phyloP scores from a whole-genome alignment of 2,888 invertebrate species.

The Pharmacophagus antenor region DNA sequence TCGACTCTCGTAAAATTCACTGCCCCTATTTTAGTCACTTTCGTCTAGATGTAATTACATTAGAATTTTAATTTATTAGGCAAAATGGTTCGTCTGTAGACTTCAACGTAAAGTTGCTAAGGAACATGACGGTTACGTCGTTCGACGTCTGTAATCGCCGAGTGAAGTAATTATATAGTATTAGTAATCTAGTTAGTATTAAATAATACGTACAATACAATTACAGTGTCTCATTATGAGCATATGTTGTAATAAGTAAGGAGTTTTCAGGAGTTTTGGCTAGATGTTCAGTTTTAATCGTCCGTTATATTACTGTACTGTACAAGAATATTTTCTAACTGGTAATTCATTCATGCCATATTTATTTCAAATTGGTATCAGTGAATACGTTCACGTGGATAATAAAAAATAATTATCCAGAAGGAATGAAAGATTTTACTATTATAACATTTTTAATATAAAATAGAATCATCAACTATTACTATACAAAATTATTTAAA shows the following conservation, averaged over 20 bases:
- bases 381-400: no score
- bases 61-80: constrained; percentile 11
- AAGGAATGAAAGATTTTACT: no score
- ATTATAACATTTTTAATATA: no score
- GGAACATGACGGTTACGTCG: background rate
- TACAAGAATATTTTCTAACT: no score
- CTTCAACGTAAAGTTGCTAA: constrained; percentile 18
- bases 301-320: no score
- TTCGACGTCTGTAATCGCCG: no score
- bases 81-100: constrained; percentile 3
- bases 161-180: background rate
- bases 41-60: constrained; percentile 18
- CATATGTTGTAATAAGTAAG: background rate
- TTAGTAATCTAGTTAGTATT: background rate
- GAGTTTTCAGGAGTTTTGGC: background rate
- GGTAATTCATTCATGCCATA: no score
- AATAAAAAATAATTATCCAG: no score
- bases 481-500: no score
- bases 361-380: no score
- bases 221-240: background rate
- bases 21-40: constrained; percentile 16
- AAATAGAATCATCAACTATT: no score
- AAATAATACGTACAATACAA: background rate
- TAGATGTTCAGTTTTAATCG: background rate
- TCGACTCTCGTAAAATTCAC: constrained; percentile 21